These are phyloP conservation scores for Drosophila lacicola DNA, from an alignment of 2,888 invertebrate species.

Conservation along the genomic window DNA sequence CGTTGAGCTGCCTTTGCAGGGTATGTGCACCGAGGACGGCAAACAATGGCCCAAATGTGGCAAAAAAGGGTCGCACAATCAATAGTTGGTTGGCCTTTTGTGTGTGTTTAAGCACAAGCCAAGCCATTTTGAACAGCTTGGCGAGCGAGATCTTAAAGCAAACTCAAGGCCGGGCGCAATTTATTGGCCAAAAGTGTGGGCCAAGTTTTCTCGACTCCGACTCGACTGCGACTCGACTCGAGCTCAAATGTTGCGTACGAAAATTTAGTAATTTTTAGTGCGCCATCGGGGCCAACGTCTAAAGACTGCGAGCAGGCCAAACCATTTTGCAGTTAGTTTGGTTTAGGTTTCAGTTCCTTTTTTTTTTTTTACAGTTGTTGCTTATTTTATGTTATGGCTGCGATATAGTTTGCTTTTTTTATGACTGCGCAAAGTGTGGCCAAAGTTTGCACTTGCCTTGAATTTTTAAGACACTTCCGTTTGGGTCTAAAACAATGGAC, in stretches of 20 bases:
- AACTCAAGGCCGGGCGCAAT: conserved; percentile 58
- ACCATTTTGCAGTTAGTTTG: conserved; percentile 76
- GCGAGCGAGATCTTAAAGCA: conserved; percentile 60
- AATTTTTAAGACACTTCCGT: conserved; percentile 45
- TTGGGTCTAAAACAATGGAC: conserved; percentile 51
- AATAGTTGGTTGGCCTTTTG: conserved; percentile 46
- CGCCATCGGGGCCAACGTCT: conserved; percentile 53
- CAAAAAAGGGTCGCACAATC: conserved; percentile 57
- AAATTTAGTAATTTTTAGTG: conserved; percentile 69
- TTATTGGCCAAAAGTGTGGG: conserved; percentile 60
- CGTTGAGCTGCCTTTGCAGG: conserved; percentile 6
- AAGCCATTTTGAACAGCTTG: conserved; percentile 49
- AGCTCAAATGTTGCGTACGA: conserved; percentile 60
- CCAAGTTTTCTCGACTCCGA: conserved; percentile 48
- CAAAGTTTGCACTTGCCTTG: conserved; percentile 62
- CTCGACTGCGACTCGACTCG: too few species aligned
- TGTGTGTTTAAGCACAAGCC: conserved; percentile 37
- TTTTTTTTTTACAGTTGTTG: conserved; percentile 51
- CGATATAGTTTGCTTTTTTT: conserved; percentile 64
- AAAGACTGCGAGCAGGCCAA: conserved; percentile 23
- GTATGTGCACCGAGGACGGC: conserved; percentile 35
- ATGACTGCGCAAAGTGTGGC: conserved; percentile 75
- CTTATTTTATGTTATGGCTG: conserved; percentile 64
- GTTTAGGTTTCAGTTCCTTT: conserved; percentile 53
- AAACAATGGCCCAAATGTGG: conserved; percentile 52